A percentile compares a stretch with the other conserved stretches of the same genome.
phyloP scores from a whole-genome alignment of 2,113 vertebrate genomes.

The Nannospalax galili region DNA sequence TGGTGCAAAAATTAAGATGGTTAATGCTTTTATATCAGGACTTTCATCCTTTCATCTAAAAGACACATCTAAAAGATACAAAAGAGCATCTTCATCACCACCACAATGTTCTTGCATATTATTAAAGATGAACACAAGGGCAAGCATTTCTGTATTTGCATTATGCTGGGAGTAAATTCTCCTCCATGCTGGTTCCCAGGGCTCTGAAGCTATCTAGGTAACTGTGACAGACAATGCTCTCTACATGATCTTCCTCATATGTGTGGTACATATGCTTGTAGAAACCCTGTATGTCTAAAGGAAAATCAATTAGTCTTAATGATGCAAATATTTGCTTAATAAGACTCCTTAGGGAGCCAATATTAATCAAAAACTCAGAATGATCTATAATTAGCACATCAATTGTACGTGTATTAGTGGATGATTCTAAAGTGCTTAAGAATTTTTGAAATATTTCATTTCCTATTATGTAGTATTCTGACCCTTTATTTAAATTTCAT shows the following conservation, averaged over 20 bases:
- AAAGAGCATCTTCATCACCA: neutral
- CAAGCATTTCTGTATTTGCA: neutral
- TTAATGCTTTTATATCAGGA: constrained; percentile 1
- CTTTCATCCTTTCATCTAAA: neutral
- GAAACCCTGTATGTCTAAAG: constrained; percentile 35
- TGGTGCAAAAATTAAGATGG: constrained; percentile 21
- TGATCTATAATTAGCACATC: constrained; percentile 57
- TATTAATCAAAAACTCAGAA: constrained; percentile 64
- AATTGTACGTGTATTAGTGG: constrained; percentile 14
- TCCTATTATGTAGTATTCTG: neutral
- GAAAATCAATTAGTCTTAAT: constrained; percentile 62
- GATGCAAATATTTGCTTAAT: constrained; percentile 70
- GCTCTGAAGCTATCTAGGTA: neutral
- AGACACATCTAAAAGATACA: neutral
- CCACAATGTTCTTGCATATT: neutral
- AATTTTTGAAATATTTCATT: constrained; percentile 18
- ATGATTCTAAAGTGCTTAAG: constrained; percentile 35
- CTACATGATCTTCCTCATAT: constrained; percentile 6
- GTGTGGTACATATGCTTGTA: neutral
- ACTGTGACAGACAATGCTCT: neutral
- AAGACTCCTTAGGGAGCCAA: constrained; percentile 52
- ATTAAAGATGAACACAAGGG: neutral
- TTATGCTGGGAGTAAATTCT: neutral
- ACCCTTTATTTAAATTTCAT: constrained; percentile 15
- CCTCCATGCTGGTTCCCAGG: neutral